Evolutionary conservation across 1,140 invertebrate species (phyloP), one percentile per base, ranked within the genome.

Genomic region (Frieseomelitta varia): DNA sequence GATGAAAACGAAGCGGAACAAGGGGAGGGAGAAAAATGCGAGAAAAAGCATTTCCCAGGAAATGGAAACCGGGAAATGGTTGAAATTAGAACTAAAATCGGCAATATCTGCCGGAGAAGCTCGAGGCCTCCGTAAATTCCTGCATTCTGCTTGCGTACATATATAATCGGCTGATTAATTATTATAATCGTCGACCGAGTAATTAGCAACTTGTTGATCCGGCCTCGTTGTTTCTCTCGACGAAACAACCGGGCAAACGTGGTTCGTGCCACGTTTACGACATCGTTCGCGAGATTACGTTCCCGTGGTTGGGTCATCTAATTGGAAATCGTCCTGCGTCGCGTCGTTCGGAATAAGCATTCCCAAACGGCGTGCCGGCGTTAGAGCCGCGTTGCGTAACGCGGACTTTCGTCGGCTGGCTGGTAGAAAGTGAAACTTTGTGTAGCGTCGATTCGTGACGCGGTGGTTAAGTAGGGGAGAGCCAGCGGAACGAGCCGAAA

Each of bases 171-270:
- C 39, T 47, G 39, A 47, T 47, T 88, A 86, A 88, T 88, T 89
- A 88, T 82, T 30, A 30, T 30, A 30, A 63, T 75, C 30, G 30
- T 21, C 65, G n/a, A n/a, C n/a, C 65, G 71, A 85, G 81, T 85
- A 88, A 89, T 89, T 88, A 88, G 67, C 86, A 89, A 89, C 88
- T 89, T 89, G 88, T 89, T 89, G 87, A 89, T 89, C 39, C 39
- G 4, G 39, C 67, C 80, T 86, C 87, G 81, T 84, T 89, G 78
- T 83, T 86, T 74, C 72, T 74, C 72, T 81, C 56, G 63, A 84
- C 77, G 72, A 84, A 82, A 15, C 65, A 82, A 15, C 65, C 65
- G 75, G 53, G 63, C 63, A 77, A 88, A 85, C 73, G 69, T 39
- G 30, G 30, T 30, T 12, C 39, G n/a, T 10, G 58, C 58, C 8